phyloP scores from a whole-genome alignment of 2,113 vertebrate species.

The Sinocyclocheilus anophthalmus region DNA sequence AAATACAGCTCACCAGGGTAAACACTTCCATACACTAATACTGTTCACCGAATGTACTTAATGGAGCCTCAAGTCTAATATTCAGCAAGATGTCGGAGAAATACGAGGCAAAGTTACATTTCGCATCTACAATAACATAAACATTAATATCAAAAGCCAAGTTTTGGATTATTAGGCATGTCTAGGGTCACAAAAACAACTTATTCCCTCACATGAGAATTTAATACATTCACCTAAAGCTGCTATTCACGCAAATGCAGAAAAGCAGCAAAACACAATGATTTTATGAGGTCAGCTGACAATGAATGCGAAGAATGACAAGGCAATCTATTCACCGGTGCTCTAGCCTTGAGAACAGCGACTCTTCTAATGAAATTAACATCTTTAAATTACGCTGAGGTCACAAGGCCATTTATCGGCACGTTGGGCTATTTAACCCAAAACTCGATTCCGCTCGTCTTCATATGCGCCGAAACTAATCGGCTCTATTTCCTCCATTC shows the following conservation, averaged over 20 bases:
- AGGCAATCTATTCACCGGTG: conserved; percentile 44
- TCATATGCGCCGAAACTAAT: conserved; percentile 14
- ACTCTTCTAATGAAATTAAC: conserved; percentile 50
- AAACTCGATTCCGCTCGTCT: neutral
- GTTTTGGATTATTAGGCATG: conserved; percentile 29
- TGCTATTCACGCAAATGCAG: conserved; percentile 62
- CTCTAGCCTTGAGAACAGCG: conserved; percentile 48
- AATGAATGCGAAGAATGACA: conserved; percentile 56
- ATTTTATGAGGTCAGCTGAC: conserved; percentile 48
- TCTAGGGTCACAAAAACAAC: conserved; percentile 17
- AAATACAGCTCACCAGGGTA: neutral
- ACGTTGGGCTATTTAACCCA: neutral
- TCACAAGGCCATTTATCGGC: neutral
- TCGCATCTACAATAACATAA: neutral
- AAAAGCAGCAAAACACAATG: conserved; percentile 43
- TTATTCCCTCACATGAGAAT: conserved; percentile 37
- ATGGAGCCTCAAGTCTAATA: conserved; percentile 17
- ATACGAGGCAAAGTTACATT: neutral
- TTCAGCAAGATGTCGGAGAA: neutral
- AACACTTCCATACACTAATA: neutral
- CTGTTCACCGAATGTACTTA: neutral
- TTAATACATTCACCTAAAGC: conserved; percentile 37
- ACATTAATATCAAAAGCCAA: neutral
- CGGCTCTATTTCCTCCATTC: neutral
- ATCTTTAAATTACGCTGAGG: conserved; percentile 25